A percentile compares a stretch with the other conserved stretches of the same genome.
Conservation (phyloP, 2,888 invertebrate genomes). For the Ophioninae sp. region DNA sequence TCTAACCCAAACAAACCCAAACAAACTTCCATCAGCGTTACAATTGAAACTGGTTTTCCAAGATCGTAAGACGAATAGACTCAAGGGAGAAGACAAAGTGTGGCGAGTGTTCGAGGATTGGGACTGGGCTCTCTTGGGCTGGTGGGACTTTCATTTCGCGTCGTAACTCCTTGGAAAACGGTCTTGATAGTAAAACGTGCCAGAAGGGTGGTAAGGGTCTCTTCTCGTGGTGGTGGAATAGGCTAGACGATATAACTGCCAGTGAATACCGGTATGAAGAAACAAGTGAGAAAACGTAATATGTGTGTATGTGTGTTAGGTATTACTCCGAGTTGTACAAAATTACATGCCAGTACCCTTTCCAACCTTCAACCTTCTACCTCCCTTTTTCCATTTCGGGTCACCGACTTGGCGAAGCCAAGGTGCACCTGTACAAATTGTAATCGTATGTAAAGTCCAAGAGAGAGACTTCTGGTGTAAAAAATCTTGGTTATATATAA, state of each 20-base stretch:
- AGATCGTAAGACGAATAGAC: conserved; percentile 13
- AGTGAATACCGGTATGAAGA: conserved; percentile 39
- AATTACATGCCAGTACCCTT: conserved; percentile 59
- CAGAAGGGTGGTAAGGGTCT: conserved; percentile 38
- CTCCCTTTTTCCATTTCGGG: conserved; percentile 1
- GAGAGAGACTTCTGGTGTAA: conserved; percentile 57
- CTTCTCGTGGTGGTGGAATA: conserved; percentile 7
- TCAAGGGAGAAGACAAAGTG: conserved; percentile 48
- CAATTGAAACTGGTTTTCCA: not conserved
- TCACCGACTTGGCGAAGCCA: conserved; percentile 27
- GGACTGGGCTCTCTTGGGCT: conserved; percentile 40
- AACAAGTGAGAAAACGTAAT: conserved; percentile 44
- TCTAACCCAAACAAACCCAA: too few species aligned
- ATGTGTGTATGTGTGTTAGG: not conserved
- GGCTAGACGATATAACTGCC: conserved; percentile 29
- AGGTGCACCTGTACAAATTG: conserved; percentile 69
- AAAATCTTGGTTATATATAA: conserved; percentile 61
- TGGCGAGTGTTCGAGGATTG: conserved; percentile 46
- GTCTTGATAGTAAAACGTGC: conserved; percentile 58
- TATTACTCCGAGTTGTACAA: conserved; percentile 48
- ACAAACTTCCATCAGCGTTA: not conserved
- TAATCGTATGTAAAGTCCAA: conserved; percentile 71
- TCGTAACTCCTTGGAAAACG: conserved; percentile 68
- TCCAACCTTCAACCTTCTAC: conserved; percentile 11
- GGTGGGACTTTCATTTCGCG: conserved; percentile 72